Base-by-base conservation (phyloP, 2,113 vertebrate species). In the Myocastor coypus region DNA sequence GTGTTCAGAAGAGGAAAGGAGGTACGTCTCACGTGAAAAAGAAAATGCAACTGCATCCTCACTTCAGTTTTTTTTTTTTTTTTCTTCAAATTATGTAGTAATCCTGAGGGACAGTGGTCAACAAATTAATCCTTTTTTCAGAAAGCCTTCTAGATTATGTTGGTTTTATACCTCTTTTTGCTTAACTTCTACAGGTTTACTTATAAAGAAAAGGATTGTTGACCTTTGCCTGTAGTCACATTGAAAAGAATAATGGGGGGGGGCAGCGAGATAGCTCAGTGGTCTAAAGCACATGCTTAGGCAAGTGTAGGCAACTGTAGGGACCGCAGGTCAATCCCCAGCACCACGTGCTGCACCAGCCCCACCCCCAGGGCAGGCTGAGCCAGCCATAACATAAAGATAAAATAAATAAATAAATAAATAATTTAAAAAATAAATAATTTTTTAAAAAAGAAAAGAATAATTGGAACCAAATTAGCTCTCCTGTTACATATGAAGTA, bases 41-140 rank as follows among this genome's bases (percentile, higher is more conserved):
- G 71, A 89, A 96, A 89, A 91, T 73, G 37, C 0, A 42, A 26
- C 12, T 89, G 2, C 14, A 78, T 85, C n/a, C 52, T 92, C 6
- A 55, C 19, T 64, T 92, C n/a, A n/a, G n/a, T n/a, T n/a, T n/a
- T n/a, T 82, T 71, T 66, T 2, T 84, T 83, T 63, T 93, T 94
- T 89, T 30, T 90, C 68, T 50, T 11, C 71, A 69, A 69, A 81
- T 97, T 92, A 22, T 81, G 13, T 92, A 52, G 37, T 96, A 92
- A 83, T 75, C 42, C 77, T 68, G 34, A 93, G 32, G 66, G 28
- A 83, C 28, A 42, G 2, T 83, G 30, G 73, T 69, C 42, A 91
- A 37, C 80, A 87, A 93, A 64, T 77, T 59, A 89, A n/a, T 66
- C 7, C 20, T 92, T 92, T 94, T 57, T 46, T 82, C 24, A 83